Percentiles rank a stretch among this genome's conserved stretches.
These are phyloP conservation scores for Himalopsyche japonica DNA, from an alignment of 2,888 invertebrate genomes.

Conservation along the genomic window DNA sequence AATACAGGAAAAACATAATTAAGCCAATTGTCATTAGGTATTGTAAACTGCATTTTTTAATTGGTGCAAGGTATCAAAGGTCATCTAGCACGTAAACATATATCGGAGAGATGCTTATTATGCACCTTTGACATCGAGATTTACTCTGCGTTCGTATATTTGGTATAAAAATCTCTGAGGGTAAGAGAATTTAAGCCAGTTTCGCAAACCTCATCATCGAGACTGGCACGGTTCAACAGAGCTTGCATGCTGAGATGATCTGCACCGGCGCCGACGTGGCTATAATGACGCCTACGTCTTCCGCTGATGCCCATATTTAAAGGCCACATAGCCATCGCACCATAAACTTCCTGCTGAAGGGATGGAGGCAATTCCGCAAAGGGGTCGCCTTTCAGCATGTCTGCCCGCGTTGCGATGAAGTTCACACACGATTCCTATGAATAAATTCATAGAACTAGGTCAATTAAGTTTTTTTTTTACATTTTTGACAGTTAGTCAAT, in stretches of 20 bases:
- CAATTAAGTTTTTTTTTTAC: no score
- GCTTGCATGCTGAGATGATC: constrained; percentile 9
- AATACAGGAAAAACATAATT: no score
- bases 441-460: not conserved
- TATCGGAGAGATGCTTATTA: no score
- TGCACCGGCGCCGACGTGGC: not conserved
- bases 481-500: no score
- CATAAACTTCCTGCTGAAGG: constrained; percentile 62
- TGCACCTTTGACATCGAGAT: no score
- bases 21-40: no score
- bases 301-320: not conserved
- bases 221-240: constrained; percentile 4
- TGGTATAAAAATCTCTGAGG: no score
- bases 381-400: constrained; percentile 58
- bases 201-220: constrained; percentile 10
- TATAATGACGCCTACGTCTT: not conserved
- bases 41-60: no score
- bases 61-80: no score
- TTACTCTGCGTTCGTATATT: no score
- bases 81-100: no score
- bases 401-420: constrained; percentile 59
- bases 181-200: no score
- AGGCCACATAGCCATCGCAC: constrained; percentile 45
- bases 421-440: constrained; percentile 57
- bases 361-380: constrained; percentile 62